Percentiles rank a stretch among this genome's conserved stretches.
phyloP scores from a whole-genome alignment of 2,113 vertebrate genomes.

The Lichenostomus cassidix region DNA sequence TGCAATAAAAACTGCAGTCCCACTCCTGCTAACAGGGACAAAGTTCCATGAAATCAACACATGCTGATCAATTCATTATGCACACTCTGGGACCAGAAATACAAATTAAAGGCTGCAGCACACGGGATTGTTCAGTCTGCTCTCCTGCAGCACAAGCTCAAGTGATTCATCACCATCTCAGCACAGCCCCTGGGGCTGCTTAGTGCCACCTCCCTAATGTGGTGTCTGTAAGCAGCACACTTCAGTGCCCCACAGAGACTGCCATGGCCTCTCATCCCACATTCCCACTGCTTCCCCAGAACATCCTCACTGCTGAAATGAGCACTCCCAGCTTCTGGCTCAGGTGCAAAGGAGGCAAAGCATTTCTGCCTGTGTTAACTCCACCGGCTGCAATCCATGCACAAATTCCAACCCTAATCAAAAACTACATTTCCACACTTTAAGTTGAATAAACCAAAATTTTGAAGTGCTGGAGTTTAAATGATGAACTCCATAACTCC shows the following conservation, averaged over 20 bases:
- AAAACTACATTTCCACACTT: neutral
- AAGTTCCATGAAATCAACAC: neutral
- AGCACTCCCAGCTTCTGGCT: neutral
- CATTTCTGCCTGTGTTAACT: neutral
- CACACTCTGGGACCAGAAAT: neutral
- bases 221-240: neutral
- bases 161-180: neutral
- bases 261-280: neutral
- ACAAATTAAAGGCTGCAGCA: neutral
- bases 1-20: neutral
- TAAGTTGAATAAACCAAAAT: neutral
- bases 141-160: neutral
- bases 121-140: neutral
- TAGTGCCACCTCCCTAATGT: neutral
- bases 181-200: neutral
- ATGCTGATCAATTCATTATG: neutral
- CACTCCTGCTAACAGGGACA: neutral
- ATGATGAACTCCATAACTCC: neutral
- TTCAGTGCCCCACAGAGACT: neutral
- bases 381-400: neutral
- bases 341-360: neutral
- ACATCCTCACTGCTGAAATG: accelerated
- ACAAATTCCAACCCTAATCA: neutral
- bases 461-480: neutral
- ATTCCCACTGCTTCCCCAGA: neutral